Evolutionary conservation across 1,140 invertebrate genomes (phyloP), one percentile per base, ranked within the genome.

Genomic region (Mylabris phalerata): DNA sequence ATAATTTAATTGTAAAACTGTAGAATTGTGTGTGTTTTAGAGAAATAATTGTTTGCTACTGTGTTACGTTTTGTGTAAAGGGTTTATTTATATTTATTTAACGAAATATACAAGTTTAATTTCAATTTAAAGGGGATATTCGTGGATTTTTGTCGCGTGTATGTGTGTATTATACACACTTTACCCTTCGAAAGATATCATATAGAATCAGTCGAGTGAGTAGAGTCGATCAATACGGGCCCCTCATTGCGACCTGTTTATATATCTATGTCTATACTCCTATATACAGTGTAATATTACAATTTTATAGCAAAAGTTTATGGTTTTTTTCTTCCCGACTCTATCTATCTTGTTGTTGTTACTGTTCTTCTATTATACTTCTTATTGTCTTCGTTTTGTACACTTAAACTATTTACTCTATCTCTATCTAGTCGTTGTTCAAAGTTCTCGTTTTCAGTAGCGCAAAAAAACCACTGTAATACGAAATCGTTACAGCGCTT

Each of bases 251-350:
- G 55, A 57, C 54, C 52, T 61, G 57, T 59, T 48, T 48, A 46
- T 62, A 7, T 32, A 7, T 32, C 32, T 32, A 32, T 32, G 19
- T 19, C 19, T 19, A 19, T 19, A 19, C 19, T 19, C 1, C 19
- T 19, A 32, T 32, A 32, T 32, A 32, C 32, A 62, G 60, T 58
- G 49, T 62, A 52, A 61, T 64, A 64, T 64, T 64, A 64, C 59
- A 64, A 58, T 64, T 64, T 64, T 64, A 64, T 64, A 57, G 63
- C 59, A 59, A 62, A 64, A 64, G 44, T 62, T 64, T 62, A 62
- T 62, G 59, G 60, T 62, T 62, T 64, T 59, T 63, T 64, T 54
- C 48, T 59, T 48, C 49, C 49, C 51, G 48, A 50, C 44, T 19
- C 19, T 19, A 19, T 26, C 7, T 11, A 24, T 24, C 25, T 27